Evolutionary conservation across 2,113 vertebrate species (phyloP), one percentile per base, ranked within the genome.

Genomic region (Motacilla tschutschensis): DNA sequence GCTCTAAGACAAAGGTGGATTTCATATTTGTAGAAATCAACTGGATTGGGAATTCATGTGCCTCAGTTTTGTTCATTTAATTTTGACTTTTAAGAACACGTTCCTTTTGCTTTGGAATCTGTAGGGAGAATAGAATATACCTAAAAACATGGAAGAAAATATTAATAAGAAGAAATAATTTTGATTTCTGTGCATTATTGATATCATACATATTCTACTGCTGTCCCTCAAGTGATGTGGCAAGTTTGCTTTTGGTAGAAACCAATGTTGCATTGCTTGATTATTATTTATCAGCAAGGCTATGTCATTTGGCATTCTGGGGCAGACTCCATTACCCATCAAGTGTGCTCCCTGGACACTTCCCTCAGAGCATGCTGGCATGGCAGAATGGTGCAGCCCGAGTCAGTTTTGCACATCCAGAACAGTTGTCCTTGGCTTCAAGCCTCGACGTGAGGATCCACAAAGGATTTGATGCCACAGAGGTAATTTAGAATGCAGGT

Each of bases 101-200:
- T 48, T 78, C 46, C 20, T 79, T 80, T 83, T 85, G 22, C 53
- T 64, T 73, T 71, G 57, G 41, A 74, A 67, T 83, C 40, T 89
- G 40, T 77, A 48, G 25, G 24, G 17, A 57, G 75, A 87, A 85
- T 36, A 18, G 7, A 19, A 62, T 83, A 59, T 31, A 63, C 19
- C 8, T 48, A 79, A 72, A 43, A 84, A 59, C 3, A 2, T 7
- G 66, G 18, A 62, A 83, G 41, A 69, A 83, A 80, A 63, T 38
- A 59, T 26, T 48, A 59, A 46, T 29, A 46, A 25, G 25, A 6
- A 36, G 10, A 60, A 87, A 74, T 71, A 35, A n/a, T 62, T 51
- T 48, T 46, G 15, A 83, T 59, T 85, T 73, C 53, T 54, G 0
- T 76, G 20, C 13, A 21, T 53, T 80, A 46, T 44, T 80, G 26